Evolutionary conservation across 2,797 vertebrate genomes (phyloP), one percentile per base, ranked within the genome.

Genomic region (Calcarius lapponicus): DNA sequence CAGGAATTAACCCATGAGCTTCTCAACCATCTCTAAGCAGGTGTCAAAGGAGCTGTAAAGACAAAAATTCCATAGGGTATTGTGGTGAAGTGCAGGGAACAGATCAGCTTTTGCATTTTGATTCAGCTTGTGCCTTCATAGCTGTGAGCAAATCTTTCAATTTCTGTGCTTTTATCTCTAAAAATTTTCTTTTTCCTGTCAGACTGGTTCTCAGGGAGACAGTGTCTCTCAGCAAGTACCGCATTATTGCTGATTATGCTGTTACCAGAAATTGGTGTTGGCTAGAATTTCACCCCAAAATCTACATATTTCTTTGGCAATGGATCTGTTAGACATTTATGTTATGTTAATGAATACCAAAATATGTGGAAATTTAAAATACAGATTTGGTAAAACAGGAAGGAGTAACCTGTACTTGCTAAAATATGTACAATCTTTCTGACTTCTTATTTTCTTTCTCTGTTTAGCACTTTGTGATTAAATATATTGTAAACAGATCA

Each of bases 401-500:
- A 87, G 12, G 50, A 83, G 73, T 91, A 60, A 71, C 20, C 18
- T 13, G 14, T 29, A n/a, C 19, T 73, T 51, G 13, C 32, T 72
- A 85, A n/a, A 84, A 91, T 64, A 50, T 47, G 26, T 36, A 71
- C 14, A 42, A 29, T 83, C 32, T 82, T 86, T 93, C 57, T 88
- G 79, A 81, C 28, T 82, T 65, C 22, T 80, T 69, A 34, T 61
- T 92, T 83, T 91, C 20, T 85, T 75, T 94, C 40, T 71, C 64
- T 93, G 24, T 83, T 92, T 74, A 92, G 53, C 47, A 65, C 16
- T 92, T 91, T 81, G 60, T 65, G 48, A 90, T 70, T 29, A 88
- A 91, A 85, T 84, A 25, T 54, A 87, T 78, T 92, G 38, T 80
- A 90, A 95, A 94, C 61, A 92, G 34, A 95, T 79, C 60, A 80